These are phyloP conservation scores for Cololabis saira DNA, from an alignment of 2,113 vertebrate species.

Conservation along the genomic window DNA sequence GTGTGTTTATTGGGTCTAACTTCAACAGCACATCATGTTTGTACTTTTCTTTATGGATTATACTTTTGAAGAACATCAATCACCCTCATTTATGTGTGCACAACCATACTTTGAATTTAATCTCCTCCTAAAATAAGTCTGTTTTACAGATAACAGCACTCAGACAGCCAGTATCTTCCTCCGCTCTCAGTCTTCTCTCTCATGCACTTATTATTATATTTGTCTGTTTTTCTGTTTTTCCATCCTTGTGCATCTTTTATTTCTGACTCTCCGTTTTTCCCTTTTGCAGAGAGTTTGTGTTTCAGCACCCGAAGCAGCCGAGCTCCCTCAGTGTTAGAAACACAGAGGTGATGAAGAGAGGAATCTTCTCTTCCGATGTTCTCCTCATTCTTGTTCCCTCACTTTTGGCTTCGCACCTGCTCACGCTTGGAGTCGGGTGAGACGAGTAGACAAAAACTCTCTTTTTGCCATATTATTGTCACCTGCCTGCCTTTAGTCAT, in stretches of 20 bases:
- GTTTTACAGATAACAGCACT: conserved; percentile 44
- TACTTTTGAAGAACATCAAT: conserved; percentile 39
- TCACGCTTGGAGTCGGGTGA: conserved; percentile 75
- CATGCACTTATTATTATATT: conserved; percentile 57
- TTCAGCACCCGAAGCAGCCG: conserved; percentile 80
- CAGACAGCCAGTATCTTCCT: conserved; percentile 21
- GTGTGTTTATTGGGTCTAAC: conserved; percentile 13
- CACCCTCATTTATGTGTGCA: conserved; percentile 24
- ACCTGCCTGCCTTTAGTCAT: too few relatives aligned
- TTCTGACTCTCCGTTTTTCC: background rate
- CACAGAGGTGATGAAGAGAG: conserved; percentile 81
- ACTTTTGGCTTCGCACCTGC: conserved; percentile 73
- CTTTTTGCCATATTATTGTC: background rate
- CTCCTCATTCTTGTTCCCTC: conserved; percentile 73
- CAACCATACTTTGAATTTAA: conserved; percentile 33
- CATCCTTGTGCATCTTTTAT: conserved; percentile 21
- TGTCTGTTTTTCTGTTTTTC: conserved; percentile 24
- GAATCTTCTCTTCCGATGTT: conserved; percentile 77
- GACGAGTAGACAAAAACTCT: conserved; percentile 3
- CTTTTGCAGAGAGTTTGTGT: conserved; percentile 79
- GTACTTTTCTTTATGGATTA: conserved; percentile 21
- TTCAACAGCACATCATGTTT: conserved; percentile 24
- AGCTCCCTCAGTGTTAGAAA: conserved; percentile 78
- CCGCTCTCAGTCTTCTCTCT: conserved; percentile 35
- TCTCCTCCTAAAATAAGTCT: conserved; percentile 35